Evolutionary conservation across 2,113 vertebrate species (phyloP), one percentile per base, ranked within the genome.

Genomic region (Myotis brandtii): DNA sequence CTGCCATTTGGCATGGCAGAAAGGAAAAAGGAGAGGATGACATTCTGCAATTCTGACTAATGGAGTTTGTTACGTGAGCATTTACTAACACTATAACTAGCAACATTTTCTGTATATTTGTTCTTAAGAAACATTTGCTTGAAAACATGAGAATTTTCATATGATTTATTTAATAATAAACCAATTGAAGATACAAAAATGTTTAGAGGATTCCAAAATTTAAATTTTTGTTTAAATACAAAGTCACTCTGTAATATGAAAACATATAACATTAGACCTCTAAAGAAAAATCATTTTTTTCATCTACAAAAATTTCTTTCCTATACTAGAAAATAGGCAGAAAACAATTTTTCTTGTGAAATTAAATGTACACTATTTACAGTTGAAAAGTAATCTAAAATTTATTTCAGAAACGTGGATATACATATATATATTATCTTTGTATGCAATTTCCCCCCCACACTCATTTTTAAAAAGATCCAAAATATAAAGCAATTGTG

Each of bases 321-420:
- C 73, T 95, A 85, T 95, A 91, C 94, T 96, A 97, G 96, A 98
- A 98, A 98, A 98, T 98, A 98, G 97, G 96, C 97, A 98, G 98
- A 98, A 97, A 98, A 98, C 97, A 97, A 96, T 96, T 97, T 96
- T 98, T 95, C 97, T 96, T 96, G 96, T 97, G 95, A 98, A 96
- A 98, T 95, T 97, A 97, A 98, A 98, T 99, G 96, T 99, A 99
- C 99, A 99, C 98, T 99, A 99, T 99, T 98, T 99, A 99, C 98
- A 99, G 75, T 89, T 98, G 97, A 98, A 98, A 97, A 95, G 94
- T 89, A 97, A 88, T 86, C 97, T 96, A 97, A 98, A 98, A 97
- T 96, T 95, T 95, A 98, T 98, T 98, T 98, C 95, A 96, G 97
- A 98, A 96, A 97, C 46, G 93, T 97, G 97, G 87, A 98, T 97